A percentile compares a stretch with the other conserved stretches of the same genome.
Evolutionary conservation across 2,888 invertebrate species (phyloP).

Genomic region (Chymomyza fuscimana): DNA sequence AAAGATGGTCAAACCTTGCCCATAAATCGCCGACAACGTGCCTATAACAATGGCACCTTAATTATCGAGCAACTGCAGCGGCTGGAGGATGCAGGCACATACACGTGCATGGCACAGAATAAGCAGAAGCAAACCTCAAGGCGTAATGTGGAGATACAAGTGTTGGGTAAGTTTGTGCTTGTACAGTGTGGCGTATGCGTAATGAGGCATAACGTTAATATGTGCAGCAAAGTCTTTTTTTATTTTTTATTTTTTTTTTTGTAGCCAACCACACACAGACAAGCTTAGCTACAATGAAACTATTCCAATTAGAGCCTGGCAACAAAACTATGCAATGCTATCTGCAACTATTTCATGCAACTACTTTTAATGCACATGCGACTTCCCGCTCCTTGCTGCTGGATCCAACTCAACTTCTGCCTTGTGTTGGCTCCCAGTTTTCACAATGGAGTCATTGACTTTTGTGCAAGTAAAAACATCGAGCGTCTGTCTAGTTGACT

Average conservation of each 20-base stretch:
- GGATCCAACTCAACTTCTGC: neutral
- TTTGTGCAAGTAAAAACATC: slow-evolving; percentile 40
- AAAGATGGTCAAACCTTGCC: slow-evolving; percentile 91
- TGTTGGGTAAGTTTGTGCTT: slow-evolving; percentile 82
- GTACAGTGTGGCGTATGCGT: slow-evolving; percentile 37
- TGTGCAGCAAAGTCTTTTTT: neutral
- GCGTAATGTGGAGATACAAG: slow-evolving; percentile 87
- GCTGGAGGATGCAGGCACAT: slow-evolving; percentile 91
- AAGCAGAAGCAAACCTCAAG: slow-evolving; percentile 89
- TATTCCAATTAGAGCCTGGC: slow-evolving; percentile 70
- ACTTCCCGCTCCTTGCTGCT: slow-evolving; percentile 2
- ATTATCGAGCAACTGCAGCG: slow-evolving; percentile 92
- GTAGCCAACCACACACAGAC: neutral
- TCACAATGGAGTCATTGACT: slow-evolving; percentile 71
- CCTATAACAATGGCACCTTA: slow-evolving; percentile 92
- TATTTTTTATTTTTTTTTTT: too few species aligned
- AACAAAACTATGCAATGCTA: slow-evolving; percentile 62
- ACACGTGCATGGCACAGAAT: slow-evolving; percentile 93
- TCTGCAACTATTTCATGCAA: slow-evolving; percentile 62
- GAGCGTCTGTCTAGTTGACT: slow-evolving; percentile 35
- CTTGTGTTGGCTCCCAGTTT: slow-evolving; percentile 27
- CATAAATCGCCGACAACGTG: slow-evolving; percentile 91
- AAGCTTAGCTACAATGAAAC: slow-evolving; percentile 52
- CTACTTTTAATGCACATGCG: slow-evolving; percentile 66
- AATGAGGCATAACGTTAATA: slow-evolving; percentile 22